Evolutionary conservation across 2,113 vertebrate species (phyloP), one percentile per base, ranked within the genome.

Genomic region (Leptobrachium ailaonicum): DNA sequence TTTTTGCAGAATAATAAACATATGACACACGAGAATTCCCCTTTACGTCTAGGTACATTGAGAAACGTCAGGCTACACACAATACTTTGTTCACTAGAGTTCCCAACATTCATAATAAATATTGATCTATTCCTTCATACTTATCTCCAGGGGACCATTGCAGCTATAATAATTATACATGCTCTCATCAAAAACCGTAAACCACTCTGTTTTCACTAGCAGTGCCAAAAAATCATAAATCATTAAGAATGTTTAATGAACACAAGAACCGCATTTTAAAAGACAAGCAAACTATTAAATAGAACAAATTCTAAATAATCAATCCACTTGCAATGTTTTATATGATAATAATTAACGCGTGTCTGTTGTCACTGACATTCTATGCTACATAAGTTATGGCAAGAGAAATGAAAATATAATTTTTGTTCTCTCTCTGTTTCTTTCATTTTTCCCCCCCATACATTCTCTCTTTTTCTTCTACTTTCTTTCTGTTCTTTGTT

Each of bases 121-220:
- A 88, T 82, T 83, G 88, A 87, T 86, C 85, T 69, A 41, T 73
- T 68, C 53, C 66, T 50, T 43, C 76, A 44, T 62, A 13, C 76
- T 62, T 70, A 76, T 85, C 89, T 86, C 86, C 0, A 68, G 88
- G 88, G 93, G 86, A 82, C 83, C 85, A 85, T 90, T 86, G 76
- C 40, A 20, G 85, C 86, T 88, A 88, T 85, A 88, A 88, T 80
- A 86, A 90, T 86, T 86, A 93, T 88, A 90, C 85, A 82, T 86
- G 86, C 83, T 85, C 83, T 84, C 83, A 82, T 85, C 83, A 72
- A 86, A 89, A 91, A 88, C 2, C 1, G 67, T 72, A 85, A 77
- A 77, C 66, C 80, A 44, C 85, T 82, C 81, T 62, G 82, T 82
- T 87, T 82, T 87, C 87, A 89, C 83, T 80, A 79, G 86, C 82